These are phyloP conservation scores for Cinara cedri DNA, from an alignment of 2,888 invertebrate species.

Conservation along the genomic window DNA sequence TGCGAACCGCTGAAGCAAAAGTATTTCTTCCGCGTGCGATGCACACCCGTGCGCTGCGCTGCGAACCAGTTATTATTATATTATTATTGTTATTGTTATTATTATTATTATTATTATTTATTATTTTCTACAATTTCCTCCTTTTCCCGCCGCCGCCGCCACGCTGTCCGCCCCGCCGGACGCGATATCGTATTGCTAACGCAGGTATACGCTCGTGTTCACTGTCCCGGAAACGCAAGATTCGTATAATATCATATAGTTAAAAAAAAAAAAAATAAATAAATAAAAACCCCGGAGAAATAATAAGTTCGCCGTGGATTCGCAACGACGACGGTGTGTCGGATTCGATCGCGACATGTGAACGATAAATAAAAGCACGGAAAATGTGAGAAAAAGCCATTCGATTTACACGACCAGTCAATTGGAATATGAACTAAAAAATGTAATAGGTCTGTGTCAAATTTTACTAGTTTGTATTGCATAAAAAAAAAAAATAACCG, in stretches of 20 bases:
- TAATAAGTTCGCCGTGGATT: too few species aligned
- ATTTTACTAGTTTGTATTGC: too few species aligned
- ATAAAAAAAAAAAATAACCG: too few species aligned
- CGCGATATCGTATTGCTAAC: background rate
- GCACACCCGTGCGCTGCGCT: too few species aligned
- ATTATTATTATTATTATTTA: background rate
- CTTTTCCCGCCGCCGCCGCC: background rate
- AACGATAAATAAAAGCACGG: too few species aligned
- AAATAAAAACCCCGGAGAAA: background rate
- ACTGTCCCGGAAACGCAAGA: constrained; percentile 35
- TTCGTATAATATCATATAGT: background rate
- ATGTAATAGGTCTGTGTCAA: too few species aligned
- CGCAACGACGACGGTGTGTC: too few species aligned
- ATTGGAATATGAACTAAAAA: too few species aligned
- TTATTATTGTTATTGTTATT: constrained; percentile 43
- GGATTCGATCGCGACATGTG: too few species aligned
- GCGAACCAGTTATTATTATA: constrained; percentile 57
- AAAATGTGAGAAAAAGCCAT: too few species aligned
- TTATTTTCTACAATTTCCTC: background rate
- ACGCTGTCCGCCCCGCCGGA: too few species aligned
- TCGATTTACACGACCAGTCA: too few species aligned
- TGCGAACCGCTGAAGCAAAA: constrained; percentile 54
- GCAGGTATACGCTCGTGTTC: constrained; percentile 6
- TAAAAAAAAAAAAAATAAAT: background rate
- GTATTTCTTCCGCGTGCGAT: constrained; percentile 50